These are phyloP conservation scores for Oriolus oriolus DNA, from an alignment of 2,113 vertebrate genomes.

Conservation along the genomic window DNA sequence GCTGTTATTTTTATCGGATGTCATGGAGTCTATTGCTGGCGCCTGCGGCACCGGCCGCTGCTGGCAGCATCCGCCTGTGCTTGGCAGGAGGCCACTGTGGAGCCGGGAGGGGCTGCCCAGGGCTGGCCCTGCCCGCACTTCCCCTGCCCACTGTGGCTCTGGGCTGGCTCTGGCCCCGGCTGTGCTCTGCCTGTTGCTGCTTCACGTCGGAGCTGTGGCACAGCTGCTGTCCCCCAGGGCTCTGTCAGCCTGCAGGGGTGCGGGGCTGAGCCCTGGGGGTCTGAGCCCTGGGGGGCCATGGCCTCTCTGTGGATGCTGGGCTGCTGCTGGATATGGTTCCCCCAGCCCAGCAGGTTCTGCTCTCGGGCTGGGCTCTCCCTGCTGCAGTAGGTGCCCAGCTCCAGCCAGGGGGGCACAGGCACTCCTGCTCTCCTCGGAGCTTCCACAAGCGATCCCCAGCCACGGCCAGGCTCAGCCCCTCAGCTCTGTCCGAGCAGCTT, in stretches of 20 bases:
- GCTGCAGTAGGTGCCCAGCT: rapidly evolving
- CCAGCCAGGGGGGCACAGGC: rapidly evolving
- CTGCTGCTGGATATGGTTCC: rapidly evolving
- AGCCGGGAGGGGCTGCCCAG: neutral
- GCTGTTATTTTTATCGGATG: slow-evolving; percentile 15
- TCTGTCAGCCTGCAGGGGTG: rapidly evolving
- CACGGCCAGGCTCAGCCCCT: rapidly evolving
- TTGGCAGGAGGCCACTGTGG: neutral
- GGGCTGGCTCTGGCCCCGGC: neutral
- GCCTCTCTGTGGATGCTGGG: rapidly evolving
- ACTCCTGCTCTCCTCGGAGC: rapidly evolving
- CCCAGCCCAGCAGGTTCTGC: no score
- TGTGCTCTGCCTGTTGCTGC: neutral
- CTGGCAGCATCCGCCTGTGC: neutral
- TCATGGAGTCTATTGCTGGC: neutral
- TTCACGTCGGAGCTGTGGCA: rapidly evolving
- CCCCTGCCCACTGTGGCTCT: neutral
- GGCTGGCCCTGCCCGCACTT: neutral
- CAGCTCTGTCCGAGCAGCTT: rapidly evolving
- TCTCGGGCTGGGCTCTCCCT: rapidly evolving
- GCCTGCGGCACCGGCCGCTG: rapidly evolving
- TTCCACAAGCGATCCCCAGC: rapidly evolving
- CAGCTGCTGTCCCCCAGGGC: neutral
- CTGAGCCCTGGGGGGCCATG: no score
- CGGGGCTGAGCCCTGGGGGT: rapidly evolving